A percentile compares a stretch with the other conserved stretches of the same genome.
Evolutionary conservation across 2,888 invertebrate genomes (phyloP).

Genomic region (Thera obeliscata): DNA sequence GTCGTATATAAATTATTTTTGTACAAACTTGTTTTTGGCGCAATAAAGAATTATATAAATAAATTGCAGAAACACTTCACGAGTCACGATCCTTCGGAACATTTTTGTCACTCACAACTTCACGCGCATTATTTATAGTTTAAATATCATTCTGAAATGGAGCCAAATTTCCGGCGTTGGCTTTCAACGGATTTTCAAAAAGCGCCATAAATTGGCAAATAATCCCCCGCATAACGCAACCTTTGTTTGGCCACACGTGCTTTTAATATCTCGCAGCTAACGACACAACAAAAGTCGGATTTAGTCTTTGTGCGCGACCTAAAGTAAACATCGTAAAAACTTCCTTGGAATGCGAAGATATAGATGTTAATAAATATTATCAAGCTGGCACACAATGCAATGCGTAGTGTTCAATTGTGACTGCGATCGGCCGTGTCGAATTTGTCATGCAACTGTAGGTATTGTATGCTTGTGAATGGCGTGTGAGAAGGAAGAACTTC

Average conservation of each 20-base stretch:
- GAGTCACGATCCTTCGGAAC: constrained; percentile 55
- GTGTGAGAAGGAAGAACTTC: constrained; percentile 81
- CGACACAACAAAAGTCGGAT: constrained; percentile 74
- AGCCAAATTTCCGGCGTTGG: constrained; percentile 82
- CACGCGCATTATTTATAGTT: constrained; percentile 76
- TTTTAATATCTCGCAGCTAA: constrained; percentile 65
- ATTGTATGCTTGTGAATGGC: constrained; percentile 71
- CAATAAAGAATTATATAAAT: too few relatives aligned
- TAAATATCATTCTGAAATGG: constrained; percentile 82
- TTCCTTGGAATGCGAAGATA: constrained; percentile 49
- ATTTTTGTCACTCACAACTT: constrained; percentile 65
- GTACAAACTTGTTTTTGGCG: too few relatives aligned
- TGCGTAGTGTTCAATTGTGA: constrained; percentile 62
- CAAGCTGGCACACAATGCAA: constrained; percentile 70
- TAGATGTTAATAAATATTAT: constrained; percentile 79
- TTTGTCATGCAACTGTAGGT: constrained; percentile 77
- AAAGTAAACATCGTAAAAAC: constrained; percentile 80
- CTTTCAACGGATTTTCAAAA: constrained; percentile 82
- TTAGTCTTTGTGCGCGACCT: constrained; percentile 76
- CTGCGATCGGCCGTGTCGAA: constrained; percentile 76
- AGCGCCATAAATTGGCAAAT: constrained; percentile 84
- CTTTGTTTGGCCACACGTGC: constrained; percentile 85
- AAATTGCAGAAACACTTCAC: neutral
- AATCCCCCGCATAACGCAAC: constrained; percentile 84
- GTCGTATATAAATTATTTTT: too few relatives aligned